These are phyloP conservation scores for Venustoraphidia nigricollis DNA, from an alignment of 2,888 invertebrate species.

Conservation along the genomic window DNA sequence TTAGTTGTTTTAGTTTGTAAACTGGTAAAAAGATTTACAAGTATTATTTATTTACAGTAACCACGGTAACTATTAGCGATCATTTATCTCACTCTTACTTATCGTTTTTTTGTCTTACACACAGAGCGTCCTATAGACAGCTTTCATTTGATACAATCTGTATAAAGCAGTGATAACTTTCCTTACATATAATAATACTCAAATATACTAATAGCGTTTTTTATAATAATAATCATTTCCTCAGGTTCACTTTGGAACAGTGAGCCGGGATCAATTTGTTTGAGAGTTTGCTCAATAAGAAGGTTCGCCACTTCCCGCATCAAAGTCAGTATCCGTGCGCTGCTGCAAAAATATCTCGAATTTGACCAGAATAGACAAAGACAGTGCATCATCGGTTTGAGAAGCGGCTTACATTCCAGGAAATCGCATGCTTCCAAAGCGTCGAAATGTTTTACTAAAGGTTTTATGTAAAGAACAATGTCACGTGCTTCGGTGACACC, in stretches of 20 bases:
- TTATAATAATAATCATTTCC: slow-evolving; percentile 48
- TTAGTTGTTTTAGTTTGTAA: too few species aligned
- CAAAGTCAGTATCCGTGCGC: slow-evolving; percentile 48
- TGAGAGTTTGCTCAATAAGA: slow-evolving; percentile 56
- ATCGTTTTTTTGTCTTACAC: too few species aligned
- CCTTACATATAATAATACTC: slow-evolving; percentile 39
- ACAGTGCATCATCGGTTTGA: slow-evolving; percentile 61
- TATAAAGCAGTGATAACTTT: background rate
- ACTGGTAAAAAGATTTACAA: too few species aligned
- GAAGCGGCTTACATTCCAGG: slow-evolving; percentile 36
- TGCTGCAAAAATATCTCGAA: slow-evolving; percentile 55
- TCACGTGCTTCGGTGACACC: slow-evolving; percentile 74
- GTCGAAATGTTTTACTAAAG: slow-evolving; percentile 53
- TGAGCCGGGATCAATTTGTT: slow-evolving; percentile 58
- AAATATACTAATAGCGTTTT: slow-evolving; percentile 31
- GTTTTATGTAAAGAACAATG: slow-evolving; percentile 62
- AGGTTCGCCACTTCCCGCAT: slow-evolving; percentile 69
- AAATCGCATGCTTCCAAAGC: slow-evolving; percentile 56
- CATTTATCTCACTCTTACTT: too few species aligned
- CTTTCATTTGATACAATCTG: too few species aligned
- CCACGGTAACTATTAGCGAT: too few species aligned
- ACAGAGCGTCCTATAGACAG: too few species aligned
- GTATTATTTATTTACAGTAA: too few species aligned
- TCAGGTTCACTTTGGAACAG: slow-evolving; percentile 79
- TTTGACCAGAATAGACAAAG: slow-evolving; percentile 75